Evolutionary conservation across 2,888 invertebrate genomes (phyloP).

Genomic region (Drosophila ezoana): DNA sequence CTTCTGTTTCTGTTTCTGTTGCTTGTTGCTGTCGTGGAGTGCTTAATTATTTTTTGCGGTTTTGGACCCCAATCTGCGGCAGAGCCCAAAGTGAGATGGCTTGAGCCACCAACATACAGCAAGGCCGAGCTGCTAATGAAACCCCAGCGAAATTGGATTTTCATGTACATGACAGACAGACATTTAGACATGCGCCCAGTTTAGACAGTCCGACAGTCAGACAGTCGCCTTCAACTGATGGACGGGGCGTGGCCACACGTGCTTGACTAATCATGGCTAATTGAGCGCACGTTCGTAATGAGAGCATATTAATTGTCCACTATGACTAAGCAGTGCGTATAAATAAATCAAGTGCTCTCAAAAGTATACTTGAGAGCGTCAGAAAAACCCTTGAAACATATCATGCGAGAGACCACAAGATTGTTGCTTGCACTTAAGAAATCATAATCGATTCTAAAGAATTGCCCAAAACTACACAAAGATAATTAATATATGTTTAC

Average conservation of each 20-base stretch:
- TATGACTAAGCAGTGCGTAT: constrained; percentile 35
- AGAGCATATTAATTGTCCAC: constrained; percentile 67
- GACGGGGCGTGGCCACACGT: constrained; percentile 71
- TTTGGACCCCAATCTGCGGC: constrained; percentile 50
- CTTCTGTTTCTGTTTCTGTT: constrained; percentile 10
- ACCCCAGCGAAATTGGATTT: constrained; percentile 76
- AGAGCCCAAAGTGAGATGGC: too few relatives aligned
- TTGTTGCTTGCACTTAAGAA: not conserved
- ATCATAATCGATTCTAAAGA: not conserved
- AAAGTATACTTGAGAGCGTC: constrained; percentile 28
- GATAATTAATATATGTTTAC: not conserved
- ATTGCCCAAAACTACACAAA: not conserved
- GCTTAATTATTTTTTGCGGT: constrained; percentile 79
- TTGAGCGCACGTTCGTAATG: constrained; percentile 72
- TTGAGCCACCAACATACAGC: constrained; percentile 17
- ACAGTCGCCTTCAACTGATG: constrained; percentile 57
- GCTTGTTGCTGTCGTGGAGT: constrained; percentile 66
- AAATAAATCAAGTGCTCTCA: constrained; percentile 51
- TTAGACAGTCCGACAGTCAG: constrained; percentile 16
- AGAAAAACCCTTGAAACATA: constrained; percentile 29
- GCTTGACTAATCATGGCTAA: constrained; percentile 77
- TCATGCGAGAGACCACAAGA: constrained; percentile 40
- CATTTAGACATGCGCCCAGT: constrained; percentile 22
- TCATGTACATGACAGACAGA: constrained; percentile 69
- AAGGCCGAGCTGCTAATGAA: constrained; percentile 71